These are phyloP conservation scores for Vesta saturnalis DNA, from an alignment of 2,888 invertebrate genomes.

Conservation along the genomic window DNA sequence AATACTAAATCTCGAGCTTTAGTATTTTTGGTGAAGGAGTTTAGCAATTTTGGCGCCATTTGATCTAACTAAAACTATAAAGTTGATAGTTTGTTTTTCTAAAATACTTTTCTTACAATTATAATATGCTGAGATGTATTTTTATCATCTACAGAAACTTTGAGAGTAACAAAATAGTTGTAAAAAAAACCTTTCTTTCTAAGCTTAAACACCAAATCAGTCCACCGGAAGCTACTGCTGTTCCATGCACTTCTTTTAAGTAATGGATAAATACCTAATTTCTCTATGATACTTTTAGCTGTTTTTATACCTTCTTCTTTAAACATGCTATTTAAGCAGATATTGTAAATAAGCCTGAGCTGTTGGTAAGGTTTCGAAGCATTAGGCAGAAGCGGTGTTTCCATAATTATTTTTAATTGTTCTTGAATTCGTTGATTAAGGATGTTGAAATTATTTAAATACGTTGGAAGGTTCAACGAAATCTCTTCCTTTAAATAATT, in stretches of 20 bases:
- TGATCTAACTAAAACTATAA: not conserved
- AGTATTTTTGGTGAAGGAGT: not conserved
- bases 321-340: conserved; percentile 88
- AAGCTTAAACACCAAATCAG: conserved; percentile 83
- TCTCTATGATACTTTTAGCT: conserved; percentile 73
- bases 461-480: conserved; percentile 84
- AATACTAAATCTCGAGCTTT: not conserved
- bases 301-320: conserved; percentile 81
- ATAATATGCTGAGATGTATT: not conserved
- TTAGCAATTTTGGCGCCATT: not conserved
- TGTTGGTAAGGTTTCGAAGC: conserved; percentile 78
- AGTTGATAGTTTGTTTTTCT: not conserved
- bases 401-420: conserved; percentile 75
- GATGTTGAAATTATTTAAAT: conserved; percentile 78
- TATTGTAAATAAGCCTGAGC: conserved; percentile 84
- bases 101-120: not conserved
- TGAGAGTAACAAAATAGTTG: not conserved
- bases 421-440: conserved; percentile 79
- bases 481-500: conserved; percentile 76
- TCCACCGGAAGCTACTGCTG: conserved; percentile 79
- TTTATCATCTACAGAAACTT: not conserved
- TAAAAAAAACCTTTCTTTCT: conserved; percentile 73
- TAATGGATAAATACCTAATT: conserved; percentile 96
- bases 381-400: conserved; percentile 68
- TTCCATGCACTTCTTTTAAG: conserved; percentile 81